These are phyloP conservation scores for Ophion slaviceki DNA, from an alignment of 2,888 invertebrate genomes.

Conservation along the genomic window DNA sequence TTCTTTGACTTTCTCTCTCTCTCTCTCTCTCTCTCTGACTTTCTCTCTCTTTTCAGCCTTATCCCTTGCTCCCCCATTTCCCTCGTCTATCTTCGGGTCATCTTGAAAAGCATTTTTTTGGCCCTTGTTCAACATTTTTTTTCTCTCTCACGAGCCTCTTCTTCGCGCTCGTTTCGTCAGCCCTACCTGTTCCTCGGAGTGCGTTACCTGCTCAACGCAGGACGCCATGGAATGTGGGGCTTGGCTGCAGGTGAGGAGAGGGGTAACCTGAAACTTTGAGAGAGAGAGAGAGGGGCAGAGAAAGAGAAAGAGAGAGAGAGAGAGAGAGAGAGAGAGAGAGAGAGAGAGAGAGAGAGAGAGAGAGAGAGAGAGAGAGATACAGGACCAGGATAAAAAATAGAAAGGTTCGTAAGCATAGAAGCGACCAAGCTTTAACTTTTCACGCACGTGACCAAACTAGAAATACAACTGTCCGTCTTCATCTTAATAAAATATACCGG, in stretches of 20 bases:
- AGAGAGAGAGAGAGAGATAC: not conserved
- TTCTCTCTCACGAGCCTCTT: conserved; percentile 12
- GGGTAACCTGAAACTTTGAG: conserved; percentile 33
- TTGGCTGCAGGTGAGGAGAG: conserved; percentile 62
- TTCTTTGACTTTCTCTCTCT: not conserved
- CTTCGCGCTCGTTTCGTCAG: conserved; percentile 25
- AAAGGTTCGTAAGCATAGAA: conserved; percentile 22
- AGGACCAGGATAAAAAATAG: conserved; percentile 11
- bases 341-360: not conserved
- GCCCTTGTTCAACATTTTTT: conserved; percentile 6
- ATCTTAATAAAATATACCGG: conserved; percentile 36
- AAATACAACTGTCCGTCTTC: conserved; percentile 49
- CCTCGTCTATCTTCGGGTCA: not conserved
- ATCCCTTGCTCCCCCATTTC: not conserved
- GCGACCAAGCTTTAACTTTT: conserved; percentile 10
- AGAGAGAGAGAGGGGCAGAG: not conserved
- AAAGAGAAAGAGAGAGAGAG: not conserved
- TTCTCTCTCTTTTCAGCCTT: conserved; percentile 1
- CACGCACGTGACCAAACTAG: conserved; percentile 33
- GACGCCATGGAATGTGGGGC: conserved; percentile 74
- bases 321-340: not conserved
- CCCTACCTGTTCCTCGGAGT: conserved; percentile 63
- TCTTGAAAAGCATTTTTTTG: conserved; percentile 9
- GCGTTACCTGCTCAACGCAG: conserved; percentile 66
- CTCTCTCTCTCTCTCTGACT: not conserved